These are phyloP conservation scores for Oncorhynchus tshawytscha DNA, from an alignment of 2,113 vertebrate species.

Conservation along the genomic window DNA sequence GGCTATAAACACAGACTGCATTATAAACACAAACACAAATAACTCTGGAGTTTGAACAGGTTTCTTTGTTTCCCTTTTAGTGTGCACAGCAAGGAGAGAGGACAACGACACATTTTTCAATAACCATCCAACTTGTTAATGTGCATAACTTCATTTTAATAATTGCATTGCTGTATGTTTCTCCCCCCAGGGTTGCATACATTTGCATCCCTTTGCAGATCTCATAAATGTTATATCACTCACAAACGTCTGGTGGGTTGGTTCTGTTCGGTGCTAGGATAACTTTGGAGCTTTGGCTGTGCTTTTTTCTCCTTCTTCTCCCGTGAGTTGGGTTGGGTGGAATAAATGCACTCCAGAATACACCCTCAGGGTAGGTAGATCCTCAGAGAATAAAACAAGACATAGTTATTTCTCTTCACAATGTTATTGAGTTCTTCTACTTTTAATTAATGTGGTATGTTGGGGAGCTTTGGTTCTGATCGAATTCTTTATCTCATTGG, in stretches of 20 bases:
- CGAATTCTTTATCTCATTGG: not conserved
- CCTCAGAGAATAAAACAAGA: not conserved
- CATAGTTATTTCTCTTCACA: not conserved
- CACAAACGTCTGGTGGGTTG: conserved; percentile 30
- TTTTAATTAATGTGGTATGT: not conserved
- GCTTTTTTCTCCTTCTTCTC: conserved; percentile 7
- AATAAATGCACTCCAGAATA: not conserved
- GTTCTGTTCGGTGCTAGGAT: conserved; percentile 20
- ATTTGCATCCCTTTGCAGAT: conserved; percentile 51
- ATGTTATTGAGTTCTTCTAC: not conserved
- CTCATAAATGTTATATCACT: conserved; percentile 42
- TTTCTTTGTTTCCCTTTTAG: conserved; percentile 28
- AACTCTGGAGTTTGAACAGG: not conserved
- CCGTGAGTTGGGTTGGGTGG: conserved; percentile 8
- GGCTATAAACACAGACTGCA: not conserved
- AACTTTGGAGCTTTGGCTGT: not conserved
- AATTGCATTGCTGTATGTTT: conserved; percentile 58
- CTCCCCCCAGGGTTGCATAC: conserved; percentile 44
- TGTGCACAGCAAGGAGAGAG: conserved; percentile 29
- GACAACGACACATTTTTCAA: conserved; percentile 52
- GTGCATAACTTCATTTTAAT: conserved; percentile 68
- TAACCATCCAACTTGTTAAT: conserved; percentile 59
- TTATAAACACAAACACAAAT: not conserved
- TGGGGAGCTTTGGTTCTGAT: not conserved
- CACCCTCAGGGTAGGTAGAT: not conserved